Evolutionary conservation across 2,797 vertebrate genomes (phyloP).

Genomic region (Anguilla anguilla): DNA sequence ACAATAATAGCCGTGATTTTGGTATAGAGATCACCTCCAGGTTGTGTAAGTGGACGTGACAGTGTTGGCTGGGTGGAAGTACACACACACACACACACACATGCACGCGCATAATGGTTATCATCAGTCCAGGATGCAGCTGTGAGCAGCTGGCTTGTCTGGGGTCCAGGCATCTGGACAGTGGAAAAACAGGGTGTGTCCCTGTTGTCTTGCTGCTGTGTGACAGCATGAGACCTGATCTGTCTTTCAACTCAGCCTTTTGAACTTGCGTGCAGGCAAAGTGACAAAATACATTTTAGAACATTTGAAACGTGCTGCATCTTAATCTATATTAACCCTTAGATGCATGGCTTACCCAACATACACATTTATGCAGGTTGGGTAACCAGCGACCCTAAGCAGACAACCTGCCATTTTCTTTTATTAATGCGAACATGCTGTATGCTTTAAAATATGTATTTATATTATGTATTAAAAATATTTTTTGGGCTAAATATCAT

Average conservation of each 20-base stretch:
- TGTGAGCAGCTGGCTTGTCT: constrained; percentile 11
- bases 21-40: background rate
- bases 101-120: background rate
- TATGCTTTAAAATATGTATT: background rate
- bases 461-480: too few relatives aligned
- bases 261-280: background rate
- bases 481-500: too few relatives aligned
- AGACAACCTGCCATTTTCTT: background rate
- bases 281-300: background rate
- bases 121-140: background rate
- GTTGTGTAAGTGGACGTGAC: background rate
- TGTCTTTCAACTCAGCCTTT: background rate
- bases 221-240: background rate
- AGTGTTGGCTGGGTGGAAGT: background rate
- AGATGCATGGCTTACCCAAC: background rate
- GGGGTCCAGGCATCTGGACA: background rate
- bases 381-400: background rate
- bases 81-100: background rate
- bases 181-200: background rate
- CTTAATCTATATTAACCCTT: background rate
- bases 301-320: background rate
- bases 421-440: background rate
- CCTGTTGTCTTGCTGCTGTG: background rate
- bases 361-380: background rate
- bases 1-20: background rate